These are phyloP conservation scores for Zaprionus capensis DNA, from an alignment of 1,140 invertebrate species.

Conservation along the genomic window DNA sequence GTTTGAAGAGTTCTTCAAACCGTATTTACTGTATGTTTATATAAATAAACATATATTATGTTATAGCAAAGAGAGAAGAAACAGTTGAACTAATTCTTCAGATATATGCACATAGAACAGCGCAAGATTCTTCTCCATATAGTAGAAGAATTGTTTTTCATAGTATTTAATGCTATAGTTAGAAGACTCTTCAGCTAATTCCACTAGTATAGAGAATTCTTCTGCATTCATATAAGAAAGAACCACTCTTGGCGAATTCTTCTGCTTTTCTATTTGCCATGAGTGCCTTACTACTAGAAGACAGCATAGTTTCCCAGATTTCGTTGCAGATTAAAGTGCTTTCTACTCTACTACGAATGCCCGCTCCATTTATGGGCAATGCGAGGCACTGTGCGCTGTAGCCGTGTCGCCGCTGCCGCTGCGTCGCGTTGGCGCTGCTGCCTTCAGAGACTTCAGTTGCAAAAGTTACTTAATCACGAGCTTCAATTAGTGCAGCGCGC, in stretches of 20 bases:
- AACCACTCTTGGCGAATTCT: background rate
- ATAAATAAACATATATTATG: too few species aligned
- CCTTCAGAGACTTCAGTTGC: conserved; percentile 36
- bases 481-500: conserved; percentile 69
- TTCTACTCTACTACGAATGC: background rate
- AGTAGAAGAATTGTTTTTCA: background rate
- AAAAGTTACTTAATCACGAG: conserved; percentile 81
- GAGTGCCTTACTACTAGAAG: background rate
- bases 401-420: background rate
- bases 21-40: too few species aligned
- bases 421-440: conserved; percentile 29
- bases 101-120: too few species aligned
- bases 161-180: background rate
- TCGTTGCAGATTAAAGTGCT: background rate
- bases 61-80: background rate
- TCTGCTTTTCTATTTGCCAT: background rate
- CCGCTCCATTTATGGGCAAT: conserved; percentile 3
- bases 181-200: background rate
- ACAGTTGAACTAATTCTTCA: too few species aligned
- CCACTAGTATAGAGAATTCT: background rate
- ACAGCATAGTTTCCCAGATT: background rate
- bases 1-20: too few species aligned
- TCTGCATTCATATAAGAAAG: background rate
- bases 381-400: background rate
- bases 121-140: too few species aligned